Evolutionary conservation across 2,888 invertebrate species (phyloP).

Genomic region (Heliconius charithonia): DNA sequence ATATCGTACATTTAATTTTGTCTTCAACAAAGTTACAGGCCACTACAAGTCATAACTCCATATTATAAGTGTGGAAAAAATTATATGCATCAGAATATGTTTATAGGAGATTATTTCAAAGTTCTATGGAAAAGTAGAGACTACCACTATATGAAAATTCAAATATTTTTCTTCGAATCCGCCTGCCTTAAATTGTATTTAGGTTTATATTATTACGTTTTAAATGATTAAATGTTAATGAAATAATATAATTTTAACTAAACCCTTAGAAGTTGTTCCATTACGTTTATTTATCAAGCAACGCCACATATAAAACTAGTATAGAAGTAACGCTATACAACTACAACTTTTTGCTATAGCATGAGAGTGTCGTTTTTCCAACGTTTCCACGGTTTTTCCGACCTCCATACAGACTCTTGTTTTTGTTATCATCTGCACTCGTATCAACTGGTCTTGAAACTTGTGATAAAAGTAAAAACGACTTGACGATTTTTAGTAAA

Average conservation of each 20-base stretch:
- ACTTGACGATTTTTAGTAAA: not conserved
- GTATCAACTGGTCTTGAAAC: slow-evolving; percentile 52
- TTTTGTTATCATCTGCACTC: slow-evolving; percentile 35
- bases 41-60: too few relatives aligned
- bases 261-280: too few relatives aligned
- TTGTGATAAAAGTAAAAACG: slow-evolving; percentile 43
- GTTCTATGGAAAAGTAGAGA: not conserved
- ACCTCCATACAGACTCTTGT: slow-evolving; percentile 50
- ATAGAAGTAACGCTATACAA: slow-evolving; percentile 25
- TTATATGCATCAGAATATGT: not conserved
- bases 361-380: slow-evolving; percentile 76
- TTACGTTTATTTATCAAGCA: slow-evolving; percentile 1
- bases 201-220: too few relatives aligned
- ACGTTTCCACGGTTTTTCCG: slow-evolving; percentile 81
- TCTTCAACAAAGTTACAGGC: too few relatives aligned
- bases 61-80: not conserved
- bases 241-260: too few relatives aligned
- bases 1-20: too few relatives aligned
- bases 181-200: too few relatives aligned
- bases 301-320: slow-evolving; percentile 16
- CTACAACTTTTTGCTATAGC: slow-evolving; percentile 47
- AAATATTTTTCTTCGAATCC: not conserved
- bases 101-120: not conserved
- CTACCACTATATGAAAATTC: not conserved
- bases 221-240: too few relatives aligned